Conservation (phyloP, 2,888 invertebrate genomes). For the Trichopria drosophilae region DNA sequence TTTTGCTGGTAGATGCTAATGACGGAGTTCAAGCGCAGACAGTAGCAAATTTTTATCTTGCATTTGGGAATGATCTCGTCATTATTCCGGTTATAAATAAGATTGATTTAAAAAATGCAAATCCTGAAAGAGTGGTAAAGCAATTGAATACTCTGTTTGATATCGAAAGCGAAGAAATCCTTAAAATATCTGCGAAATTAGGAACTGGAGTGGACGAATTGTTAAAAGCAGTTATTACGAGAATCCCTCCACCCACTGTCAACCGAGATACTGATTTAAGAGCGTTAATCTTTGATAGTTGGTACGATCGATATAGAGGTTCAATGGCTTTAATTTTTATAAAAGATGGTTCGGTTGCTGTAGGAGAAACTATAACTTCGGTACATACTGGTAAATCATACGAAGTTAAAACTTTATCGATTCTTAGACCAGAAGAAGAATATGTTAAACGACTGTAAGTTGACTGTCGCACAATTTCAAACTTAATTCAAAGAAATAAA, state of each 20-base stretch:
- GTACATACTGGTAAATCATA: constrained; percentile 73
- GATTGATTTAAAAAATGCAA: constrained; percentile 89
- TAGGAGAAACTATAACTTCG: constrained; percentile 78
- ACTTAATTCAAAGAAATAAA: constrained; percentile 14
- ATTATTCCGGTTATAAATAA: constrained; percentile 96
- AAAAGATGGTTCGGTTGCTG: constrained; percentile 72
- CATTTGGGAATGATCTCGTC: constrained; percentile 76
- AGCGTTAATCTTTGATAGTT: constrained; percentile 89
- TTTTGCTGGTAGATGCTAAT: constrained; percentile 94
- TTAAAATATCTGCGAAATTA: constrained; percentile 88
- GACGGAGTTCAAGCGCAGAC: constrained; percentile 97
- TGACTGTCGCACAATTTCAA: constrained; percentile 8
- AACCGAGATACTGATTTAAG: constrained; percentile 67
- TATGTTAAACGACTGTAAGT: constrained; percentile 67
- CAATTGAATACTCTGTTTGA: constrained; percentile 83
- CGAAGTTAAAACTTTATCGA: constrained; percentile 75
- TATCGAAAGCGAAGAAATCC: constrained; percentile 71
- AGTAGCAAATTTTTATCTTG: constrained; percentile 92
- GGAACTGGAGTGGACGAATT: constrained; percentile 82
- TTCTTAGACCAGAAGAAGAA: constrained; percentile 78
- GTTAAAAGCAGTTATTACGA: constrained; percentile 75
- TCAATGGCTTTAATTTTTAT: constrained; percentile 77
- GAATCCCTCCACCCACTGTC: constrained; percentile 75
- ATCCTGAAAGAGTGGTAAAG: constrained; percentile 78
- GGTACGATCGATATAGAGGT: constrained; percentile 88